Base-by-base conservation (phyloP, 37 sponge, comb jelly and placozoan genomes). In the Theonella swinhoei region DNA sequence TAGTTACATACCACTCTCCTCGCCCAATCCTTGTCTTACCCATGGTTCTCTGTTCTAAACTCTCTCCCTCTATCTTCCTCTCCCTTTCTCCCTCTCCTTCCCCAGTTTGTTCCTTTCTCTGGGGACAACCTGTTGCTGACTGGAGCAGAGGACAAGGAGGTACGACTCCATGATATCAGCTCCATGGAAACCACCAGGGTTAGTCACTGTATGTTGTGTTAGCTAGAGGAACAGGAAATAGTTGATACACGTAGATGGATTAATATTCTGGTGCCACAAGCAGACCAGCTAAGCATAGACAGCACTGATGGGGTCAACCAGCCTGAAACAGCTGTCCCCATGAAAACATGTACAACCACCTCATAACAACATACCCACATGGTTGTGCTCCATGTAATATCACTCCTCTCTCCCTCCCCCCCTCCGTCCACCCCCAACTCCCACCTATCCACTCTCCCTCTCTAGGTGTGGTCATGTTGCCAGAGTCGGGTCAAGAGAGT, bases 141-240 rank as follows among this genome's bases (percentile, higher is more conserved):
- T 23, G 91, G 93, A 40, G 94, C 97, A n/a, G 95, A 89, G 38
- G 97, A 96, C 59, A 65, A 81, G 23, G 86, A 95, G 65, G 87
- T 95, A 8, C 74, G 87, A 20, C 76, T 83, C 3, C 95, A 95
- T 66, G 91, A 94, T 54, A 72, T 90, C 64, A 84, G 61, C 64
- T 28, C 85, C 39, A 64, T 74, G 32, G 82, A 92, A 38, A 88
- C 92, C 58, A 68, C 38, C 11, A 64, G 59, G 62, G 82, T 80
- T 30, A 23, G 70, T 43, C 3, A 14, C 24, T 14, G 30, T 30
- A 66, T 24, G 7, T 8, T 17, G 22, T 22, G 9, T 33, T 17
- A 70, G 39, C 22, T 33, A n/a, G n/a, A 9, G 8, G 71, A 8
- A 29, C 39, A 36, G 22, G 8, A 11, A 17, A 5, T 33, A 14